These are phyloP conservation scores for Pandemis heparana DNA, from an alignment of 2,888 invertebrate species.

Conservation along the genomic window DNA sequence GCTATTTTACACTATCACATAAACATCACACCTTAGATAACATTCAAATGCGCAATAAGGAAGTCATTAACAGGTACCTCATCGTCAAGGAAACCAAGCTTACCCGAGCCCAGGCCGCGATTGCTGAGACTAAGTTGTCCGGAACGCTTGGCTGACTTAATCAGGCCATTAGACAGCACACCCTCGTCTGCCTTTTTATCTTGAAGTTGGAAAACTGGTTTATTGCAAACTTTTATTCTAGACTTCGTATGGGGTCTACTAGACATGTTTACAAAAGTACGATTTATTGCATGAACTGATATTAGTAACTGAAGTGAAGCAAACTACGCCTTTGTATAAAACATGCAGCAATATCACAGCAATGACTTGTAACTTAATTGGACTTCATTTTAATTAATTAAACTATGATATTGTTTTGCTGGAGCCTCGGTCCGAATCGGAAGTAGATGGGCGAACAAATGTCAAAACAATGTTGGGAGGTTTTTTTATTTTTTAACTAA, in stretches of 20 bases:
- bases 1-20: constrained; percentile 1
- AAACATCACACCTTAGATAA: not conserved
- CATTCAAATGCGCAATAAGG: constrained; percentile 31
- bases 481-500: constrained; percentile 1
- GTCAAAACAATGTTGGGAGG: constrained; percentile 7
- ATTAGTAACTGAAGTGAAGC: not conserved
- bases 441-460: not conserved
- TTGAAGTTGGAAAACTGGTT: constrained; percentile 89
- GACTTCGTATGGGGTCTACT: constrained; percentile 67
- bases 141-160: constrained; percentile 92
- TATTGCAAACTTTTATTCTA: constrained; percentile 72
- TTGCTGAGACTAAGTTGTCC: constrained; percentile 93
- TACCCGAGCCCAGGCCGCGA: constrained; percentile 90
- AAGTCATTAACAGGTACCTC: constrained; percentile 18
- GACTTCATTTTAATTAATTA: constrained; percentile 2
- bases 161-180: constrained; percentile 88
- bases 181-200: constrained; percentile 89
- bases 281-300: constrained; percentile 3
- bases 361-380: not conserved
- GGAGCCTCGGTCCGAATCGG: not conserved
- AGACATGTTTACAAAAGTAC: constrained; percentile 62
- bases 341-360: not conserved
- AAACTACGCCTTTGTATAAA: not conserved
- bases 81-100: constrained; percentile 46
- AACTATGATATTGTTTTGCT: not conserved